Evolutionary conservation across 2,113 vertebrate genomes (phyloP), one percentile per base, ranked within the genome.

Genomic region (Uria lomvia): DNA sequence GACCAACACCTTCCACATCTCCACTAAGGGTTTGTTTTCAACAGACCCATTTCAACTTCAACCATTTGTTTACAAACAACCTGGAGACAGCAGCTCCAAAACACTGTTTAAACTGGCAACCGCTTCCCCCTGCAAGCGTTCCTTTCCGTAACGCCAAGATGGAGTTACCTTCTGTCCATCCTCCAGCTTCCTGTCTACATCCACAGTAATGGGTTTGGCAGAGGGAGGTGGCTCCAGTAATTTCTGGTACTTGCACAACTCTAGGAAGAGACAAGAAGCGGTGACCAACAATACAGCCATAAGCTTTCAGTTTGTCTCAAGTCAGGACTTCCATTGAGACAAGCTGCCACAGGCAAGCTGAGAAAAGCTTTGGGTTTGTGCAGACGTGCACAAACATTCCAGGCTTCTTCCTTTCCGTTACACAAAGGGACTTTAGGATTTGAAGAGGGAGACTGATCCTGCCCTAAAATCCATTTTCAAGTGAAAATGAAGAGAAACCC

Each of bases 111-210:
- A 85, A 75, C 45, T 86, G 65, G 30, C 62, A 94, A 22, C 32
- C 17, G 11, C 32, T 29, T 52, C 50, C 29, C 52, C 43, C 36
- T 50, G 15, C n/a, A 66, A 59, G 11, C 4, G 1, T 83, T 81
- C 9, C 32, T 68, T 72, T 75, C 32, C 71, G 4, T 62, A 78
- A 36, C 21, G 77, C 6, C 36, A 30, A 88, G n/a, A 20, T 72
- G 32, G 38, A 85, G 38, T 97, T 95, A 99, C 99, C 98, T 98
- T 98, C 87, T 99, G 99, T 32, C 99, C 99, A 15, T 99, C 99
- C 47, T 99, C 98, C 88, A 99, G 98, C 87, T 99, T 99, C 81
- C 98, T 98, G 86, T 99, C 99, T 47, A 98, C 98, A 58, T 99
- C 97, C 59, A 17, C 84, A 26, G 98, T 98, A 30, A 99, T 96